Evolutionary conservation across 2,888 invertebrate genomes (phyloP), one percentile per base, ranked within the genome.

Genomic region (Nymphalis polychloros): DNA sequence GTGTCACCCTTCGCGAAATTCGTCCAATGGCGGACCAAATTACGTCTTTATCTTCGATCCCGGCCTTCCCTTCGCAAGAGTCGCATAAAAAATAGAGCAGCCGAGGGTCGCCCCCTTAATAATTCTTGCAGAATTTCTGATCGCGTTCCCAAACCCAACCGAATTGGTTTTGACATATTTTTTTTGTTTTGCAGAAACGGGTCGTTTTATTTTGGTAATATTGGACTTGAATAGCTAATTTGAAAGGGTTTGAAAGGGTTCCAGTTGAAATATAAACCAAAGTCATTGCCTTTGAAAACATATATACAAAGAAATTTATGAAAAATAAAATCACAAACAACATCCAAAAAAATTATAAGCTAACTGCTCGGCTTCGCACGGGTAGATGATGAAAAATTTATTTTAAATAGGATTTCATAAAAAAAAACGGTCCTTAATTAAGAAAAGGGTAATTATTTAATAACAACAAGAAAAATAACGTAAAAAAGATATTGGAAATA

Each of bases 1-100:
- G 85, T 83, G 84, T 79, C 78, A 82, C 87, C 87, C 87, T 84
- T 82, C 73, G 72, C 79, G 62, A 78, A 79, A 76, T 71, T 77
- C 78, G 75, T 76, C 90, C 90, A 90, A 89, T 89, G 62, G 80
- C 72, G 73, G 77, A 82, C 80, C 81, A 83, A 83, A 84, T 80
- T 80, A 83, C 82, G 83, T 83, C 82, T 86, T 85, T 84, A 85
- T 84, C 77, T 79, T 78, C 72, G 72, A 75, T 80, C 86, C 84
- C 79, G 80, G 86, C 84, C 79, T 72, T 59, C 73, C 73, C 74
- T 73, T 70, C 65, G 67, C 73, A 76, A 76, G 73, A 76, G 79
- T 80, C 80, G 78, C 81, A 85, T 84, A 85, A 87, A 88, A 87
- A 87, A 86, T 83, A 79, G 74, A 84, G 75, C 76, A 78, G 73